Percentiles rank a stretch among this genome's conserved stretches.
These are phyloP conservation scores for Dorcus hopei DNA, from an alignment of 2,888 invertebrate species.

Conservation along the genomic window DNA sequence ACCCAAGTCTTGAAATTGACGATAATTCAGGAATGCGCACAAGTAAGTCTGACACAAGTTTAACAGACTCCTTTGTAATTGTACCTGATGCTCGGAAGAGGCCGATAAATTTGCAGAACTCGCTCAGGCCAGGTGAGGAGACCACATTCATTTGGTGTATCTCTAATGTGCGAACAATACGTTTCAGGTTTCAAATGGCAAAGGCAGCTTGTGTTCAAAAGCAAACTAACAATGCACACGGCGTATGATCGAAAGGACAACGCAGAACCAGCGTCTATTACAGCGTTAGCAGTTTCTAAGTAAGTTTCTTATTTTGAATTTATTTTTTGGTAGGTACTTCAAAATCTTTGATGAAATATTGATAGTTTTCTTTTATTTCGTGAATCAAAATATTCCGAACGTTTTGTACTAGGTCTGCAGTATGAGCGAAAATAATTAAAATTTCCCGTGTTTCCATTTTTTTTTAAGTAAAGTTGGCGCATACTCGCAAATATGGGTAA, in stretches of 20 bases:
- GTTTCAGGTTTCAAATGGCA: conserved; percentile 79
- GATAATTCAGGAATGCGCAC: conserved; percentile 61
- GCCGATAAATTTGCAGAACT: conserved; percentile 45
- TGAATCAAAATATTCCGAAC: background rate
- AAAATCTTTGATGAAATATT: background rate
- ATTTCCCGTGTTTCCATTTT: too few relatives aligned
- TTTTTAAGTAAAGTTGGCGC: too few relatives aligned
- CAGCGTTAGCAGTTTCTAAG: conserved; percentile 89
- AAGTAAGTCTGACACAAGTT: conserved; percentile 88
- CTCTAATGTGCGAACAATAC: too few relatives aligned
- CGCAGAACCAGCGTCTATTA: conserved; percentile 93
- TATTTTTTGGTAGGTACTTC: background rate
- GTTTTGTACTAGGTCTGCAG: too few relatives aligned
- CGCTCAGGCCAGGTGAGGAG: conserved; percentile 41
- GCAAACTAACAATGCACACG: conserved; percentile 96
- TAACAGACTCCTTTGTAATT: conserved; percentile 87
- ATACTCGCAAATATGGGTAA: too few relatives aligned
- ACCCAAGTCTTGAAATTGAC: conserved; percentile 44
- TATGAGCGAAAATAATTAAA: too few relatives aligned
- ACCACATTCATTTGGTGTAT: background rate
- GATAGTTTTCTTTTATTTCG: background rate
- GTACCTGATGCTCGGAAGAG: conserved; percentile 59
- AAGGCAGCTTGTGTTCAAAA: conserved; percentile 86
- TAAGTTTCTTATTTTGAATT: conserved; percentile 28
- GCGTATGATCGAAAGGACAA: conserved; percentile 97